A percentile compares a stretch with the other conserved stretches of the same genome.
Evolutionary conservation across 2,888 invertebrate genomes (phyloP).

Genomic region (Cryptus armator): DNA sequence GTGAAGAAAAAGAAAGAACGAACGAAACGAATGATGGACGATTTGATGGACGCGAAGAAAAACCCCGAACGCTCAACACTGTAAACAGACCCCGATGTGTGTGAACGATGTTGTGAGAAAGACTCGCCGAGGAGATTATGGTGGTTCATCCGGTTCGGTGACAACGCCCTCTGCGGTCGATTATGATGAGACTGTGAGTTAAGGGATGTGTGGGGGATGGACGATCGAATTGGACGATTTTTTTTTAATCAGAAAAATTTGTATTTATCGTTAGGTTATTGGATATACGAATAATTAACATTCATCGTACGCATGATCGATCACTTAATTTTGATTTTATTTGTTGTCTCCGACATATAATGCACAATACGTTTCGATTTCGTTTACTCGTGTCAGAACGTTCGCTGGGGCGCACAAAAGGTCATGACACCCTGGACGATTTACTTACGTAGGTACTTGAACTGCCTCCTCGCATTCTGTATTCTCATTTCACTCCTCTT

Average conservation of each 20-base stretch:
- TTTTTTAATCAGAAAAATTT: background rate
- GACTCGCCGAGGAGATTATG: background rate
- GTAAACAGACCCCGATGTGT: slow-evolving; percentile 75
- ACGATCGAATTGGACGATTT: background rate
- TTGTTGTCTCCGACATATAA: slow-evolving; percentile 77
- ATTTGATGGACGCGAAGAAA: slow-evolving; percentile 65
- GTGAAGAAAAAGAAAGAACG: slow-evolving; percentile 26
- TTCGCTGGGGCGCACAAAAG: slow-evolving; percentile 50
- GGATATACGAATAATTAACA: slow-evolving; percentile 6
- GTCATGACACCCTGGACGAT: slow-evolving; percentile 60
- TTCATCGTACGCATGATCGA: slow-evolving; percentile 50
- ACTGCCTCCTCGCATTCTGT: slow-evolving; percentile 49
- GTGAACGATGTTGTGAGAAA: slow-evolving; percentile 10
- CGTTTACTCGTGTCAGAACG: slow-evolving; percentile 65
- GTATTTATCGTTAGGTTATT: background rate
- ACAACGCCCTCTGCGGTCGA: slow-evolving; percentile 21
- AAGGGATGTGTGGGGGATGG: background rate
- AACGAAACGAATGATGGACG: slow-evolving; percentile 32
- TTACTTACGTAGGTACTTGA: slow-evolving; percentile 68
- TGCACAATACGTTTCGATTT: slow-evolving; percentile 77
- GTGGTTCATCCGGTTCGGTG: slow-evolving; percentile 14
- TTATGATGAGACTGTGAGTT: background rate
- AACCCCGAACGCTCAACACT: slow-evolving; percentile 69
- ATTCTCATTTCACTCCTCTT: slow-evolving; percentile 42
- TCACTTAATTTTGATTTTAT: slow-evolving; percentile 81